Evolutionary conservation across 64 coral and sea anemone genomes (phyloP).

Genomic region (Montipora sp.): DNA sequence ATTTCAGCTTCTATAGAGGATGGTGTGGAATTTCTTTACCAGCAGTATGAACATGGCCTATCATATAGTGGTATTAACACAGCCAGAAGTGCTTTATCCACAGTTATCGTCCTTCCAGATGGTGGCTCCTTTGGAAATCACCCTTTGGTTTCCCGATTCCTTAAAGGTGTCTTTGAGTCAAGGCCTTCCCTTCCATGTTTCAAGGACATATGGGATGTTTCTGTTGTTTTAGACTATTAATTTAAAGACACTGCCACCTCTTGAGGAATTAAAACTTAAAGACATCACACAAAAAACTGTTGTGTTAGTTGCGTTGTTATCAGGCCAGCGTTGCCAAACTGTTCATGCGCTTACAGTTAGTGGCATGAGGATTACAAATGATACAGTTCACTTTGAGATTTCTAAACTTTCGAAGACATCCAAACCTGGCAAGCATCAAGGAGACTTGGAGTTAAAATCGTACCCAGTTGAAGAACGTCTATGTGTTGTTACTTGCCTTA

Average conservation of each 20-base stretch:
- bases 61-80: too few species aligned
- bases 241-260: not conserved
- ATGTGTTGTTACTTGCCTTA: not conserved
- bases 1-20: too few species aligned
- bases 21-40: too few species aligned
- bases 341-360: not conserved
- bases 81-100: too few species aligned
- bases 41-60: too few species aligned
- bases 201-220: not conserved
- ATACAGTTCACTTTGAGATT: constrained; percentile 6
- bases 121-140: too few species aligned
- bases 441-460: not conserved
- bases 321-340: too few species aligned
- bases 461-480: not conserved
- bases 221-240: not conserved
- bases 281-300: too few species aligned
- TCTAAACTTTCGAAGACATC: constrained; percentile 3
- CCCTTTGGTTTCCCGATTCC: too few species aligned
- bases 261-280: not conserved
- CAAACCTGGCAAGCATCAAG: constrained; percentile 28
- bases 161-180: too few species aligned
- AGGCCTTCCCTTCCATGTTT: constrained; percentile 3
- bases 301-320: too few species aligned
- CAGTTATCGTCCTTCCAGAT: too few species aligned
- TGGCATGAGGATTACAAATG: not conserved